These are phyloP conservation scores for Ceratotherium simum DNA, from an alignment of 2,113 vertebrate species.

Conservation along the genomic window DNA sequence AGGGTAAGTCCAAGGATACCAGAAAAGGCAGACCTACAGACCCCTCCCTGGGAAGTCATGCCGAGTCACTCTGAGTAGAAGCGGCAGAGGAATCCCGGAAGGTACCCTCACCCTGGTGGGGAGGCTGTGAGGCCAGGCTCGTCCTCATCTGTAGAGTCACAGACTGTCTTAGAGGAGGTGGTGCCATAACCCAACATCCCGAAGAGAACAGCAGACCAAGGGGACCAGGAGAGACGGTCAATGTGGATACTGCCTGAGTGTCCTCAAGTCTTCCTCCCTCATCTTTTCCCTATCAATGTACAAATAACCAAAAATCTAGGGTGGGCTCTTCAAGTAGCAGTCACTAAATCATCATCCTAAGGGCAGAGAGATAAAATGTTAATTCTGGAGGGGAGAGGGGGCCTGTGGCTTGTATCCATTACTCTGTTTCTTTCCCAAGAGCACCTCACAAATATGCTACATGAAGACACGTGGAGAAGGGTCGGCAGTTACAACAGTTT, in stretches of 20 bases:
- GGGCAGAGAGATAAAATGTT: neutral
- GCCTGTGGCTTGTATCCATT: neutral
- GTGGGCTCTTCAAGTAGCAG: neutral
- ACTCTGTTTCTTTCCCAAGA: neutral
- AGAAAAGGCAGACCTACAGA: neutral
- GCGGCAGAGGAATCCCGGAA: neutral
- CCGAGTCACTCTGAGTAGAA: neutral
- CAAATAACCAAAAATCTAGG: neutral
- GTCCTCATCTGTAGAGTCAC: neutral
- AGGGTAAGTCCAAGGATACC: neutral
- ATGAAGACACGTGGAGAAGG: neutral
- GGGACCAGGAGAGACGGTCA: neutral
- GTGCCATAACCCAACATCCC: neutral
- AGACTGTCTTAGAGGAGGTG: neutral
- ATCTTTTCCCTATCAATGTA: neutral
- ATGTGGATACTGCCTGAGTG: neutral
- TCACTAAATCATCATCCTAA: neutral
- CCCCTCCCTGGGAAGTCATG: no score
- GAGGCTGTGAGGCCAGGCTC: neutral
- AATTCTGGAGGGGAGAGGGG: fast-evolving
- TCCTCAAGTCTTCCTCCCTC: neutral
- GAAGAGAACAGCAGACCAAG: neutral
- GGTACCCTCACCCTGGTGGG: neutral
- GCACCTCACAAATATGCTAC: neutral
- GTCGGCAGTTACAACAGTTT: no score